A percentile compares a stretch with the other conserved stretches of the same genome.
Evolutionary conservation across 2,797 vertebrate genomes (phyloP).

Genomic region (Psittacula echo): DNA sequence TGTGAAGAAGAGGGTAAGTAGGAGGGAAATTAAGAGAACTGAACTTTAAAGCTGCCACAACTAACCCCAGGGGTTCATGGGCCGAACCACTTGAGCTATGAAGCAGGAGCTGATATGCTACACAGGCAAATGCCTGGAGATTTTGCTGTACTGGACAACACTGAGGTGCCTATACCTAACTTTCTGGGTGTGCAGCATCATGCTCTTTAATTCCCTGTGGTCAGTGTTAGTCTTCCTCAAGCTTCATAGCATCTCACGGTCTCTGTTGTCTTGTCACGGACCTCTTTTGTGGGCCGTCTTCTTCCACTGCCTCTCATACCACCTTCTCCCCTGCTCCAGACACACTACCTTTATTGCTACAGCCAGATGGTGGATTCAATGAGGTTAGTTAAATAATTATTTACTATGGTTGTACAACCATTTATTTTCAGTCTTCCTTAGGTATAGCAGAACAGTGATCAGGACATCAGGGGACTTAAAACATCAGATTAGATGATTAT

Average conservation of each 20-base stretch:
- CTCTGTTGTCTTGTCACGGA: background rate
- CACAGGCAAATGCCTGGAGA: background rate
- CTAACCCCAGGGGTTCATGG: background rate
- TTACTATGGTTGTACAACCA: background rate
- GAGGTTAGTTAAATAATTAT: background rate
- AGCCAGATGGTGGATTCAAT: background rate
- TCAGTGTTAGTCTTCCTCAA: background rate
- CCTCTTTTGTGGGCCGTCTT: background rate
- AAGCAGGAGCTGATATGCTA: background rate
- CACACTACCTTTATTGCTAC: background rate
- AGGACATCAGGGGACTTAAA: background rate
- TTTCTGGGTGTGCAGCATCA: background rate
- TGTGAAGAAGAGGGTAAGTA: background rate
- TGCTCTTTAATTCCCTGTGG: background rate
- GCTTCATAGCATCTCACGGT: background rate
- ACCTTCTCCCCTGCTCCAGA: background rate
- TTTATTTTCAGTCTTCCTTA: background rate
- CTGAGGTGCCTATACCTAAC: rapidly evolving
- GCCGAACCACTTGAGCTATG: background rate
- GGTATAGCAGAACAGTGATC: background rate
- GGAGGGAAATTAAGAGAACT: background rate
- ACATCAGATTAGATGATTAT: background rate
- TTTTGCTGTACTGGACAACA: background rate
- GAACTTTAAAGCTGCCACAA: background rate
- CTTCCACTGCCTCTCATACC: background rate